phyloP scores from a whole-genome alignment of 37 sponge, comb jelly and placozoan species.

The Chondrosia reniformis region DNA sequence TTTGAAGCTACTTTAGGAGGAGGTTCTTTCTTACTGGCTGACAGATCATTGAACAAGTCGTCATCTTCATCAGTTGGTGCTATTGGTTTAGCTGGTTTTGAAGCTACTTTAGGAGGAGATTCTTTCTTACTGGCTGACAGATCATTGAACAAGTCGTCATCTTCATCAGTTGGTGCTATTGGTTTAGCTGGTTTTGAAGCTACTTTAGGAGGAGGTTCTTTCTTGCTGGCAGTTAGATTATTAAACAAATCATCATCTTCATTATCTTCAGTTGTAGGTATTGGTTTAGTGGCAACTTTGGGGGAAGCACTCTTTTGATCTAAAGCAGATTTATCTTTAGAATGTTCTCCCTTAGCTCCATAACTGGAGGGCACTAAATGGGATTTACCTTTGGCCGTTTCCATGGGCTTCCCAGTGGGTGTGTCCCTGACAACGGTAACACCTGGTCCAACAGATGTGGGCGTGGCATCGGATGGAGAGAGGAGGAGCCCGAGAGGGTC shows the following conservation, averaged over 20 bases:
- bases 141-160: too few relatives aligned
- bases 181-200: neutral
- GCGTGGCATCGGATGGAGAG: too few relatives aligned
- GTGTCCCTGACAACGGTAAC: too few relatives aligned
- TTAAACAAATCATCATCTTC: conserved; percentile 8
- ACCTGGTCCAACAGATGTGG: too few relatives aligned
- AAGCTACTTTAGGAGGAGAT: neutral
- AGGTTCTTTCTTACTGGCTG: neutral
- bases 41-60: conserved; percentile 3
- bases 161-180: neutral
- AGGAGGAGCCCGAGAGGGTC: too few relatives aligned
- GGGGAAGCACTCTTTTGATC: neutral
- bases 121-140: neutral
- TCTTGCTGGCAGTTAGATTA: neutral
- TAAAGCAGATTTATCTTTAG: neutral
- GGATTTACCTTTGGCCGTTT: too few relatives aligned
- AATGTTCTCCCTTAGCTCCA: too few relatives aligned
- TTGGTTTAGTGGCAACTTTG: neutral
- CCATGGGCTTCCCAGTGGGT: too few relatives aligned
- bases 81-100: neutral
- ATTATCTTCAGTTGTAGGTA: neutral
- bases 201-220: neutral
- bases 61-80: neutral
- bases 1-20: conserved; percentile 1
- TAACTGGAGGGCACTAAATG: too few relatives aligned